Evolutionary conservation across 2,113 vertebrate species (phyloP).

Genomic region (Delphinapterus leucas): DNA sequence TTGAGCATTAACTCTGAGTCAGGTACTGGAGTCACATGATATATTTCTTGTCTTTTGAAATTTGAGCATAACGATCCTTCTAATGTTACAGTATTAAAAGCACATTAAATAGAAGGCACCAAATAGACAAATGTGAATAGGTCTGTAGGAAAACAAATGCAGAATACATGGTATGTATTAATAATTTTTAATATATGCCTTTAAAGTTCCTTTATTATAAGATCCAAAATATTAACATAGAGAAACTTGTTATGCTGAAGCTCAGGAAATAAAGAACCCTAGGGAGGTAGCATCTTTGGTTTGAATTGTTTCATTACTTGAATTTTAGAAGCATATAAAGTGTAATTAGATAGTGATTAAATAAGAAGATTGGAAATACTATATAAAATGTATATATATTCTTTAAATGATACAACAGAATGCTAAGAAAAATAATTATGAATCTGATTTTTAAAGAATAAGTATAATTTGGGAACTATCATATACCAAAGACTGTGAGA

Average conservation of each 20-base stretch:
- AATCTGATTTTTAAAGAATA: not conserved
- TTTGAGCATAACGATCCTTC: not conserved
- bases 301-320: conserved; percentile 3
- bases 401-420: conserved; percentile 19
- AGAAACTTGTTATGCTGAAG: not conserved
- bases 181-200: not conserved
- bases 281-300: not conserved
- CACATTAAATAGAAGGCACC: not conserved
- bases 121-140: not conserved
- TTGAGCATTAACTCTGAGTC: not conserved
- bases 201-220: not conserved
- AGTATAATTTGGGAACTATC: not conserved
- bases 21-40: not conserved
- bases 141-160: not conserved
- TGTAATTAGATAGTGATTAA: not conserved
- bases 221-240: not conserved
- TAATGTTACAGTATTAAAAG: not conserved
- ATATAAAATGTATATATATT: not conserved
- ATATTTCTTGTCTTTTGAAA: not conserved
- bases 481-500: not conserved
- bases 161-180: not conserved
- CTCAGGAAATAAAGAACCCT: not conserved
- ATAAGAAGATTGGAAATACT: not conserved
- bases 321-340: conserved; percentile 38
- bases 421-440: conserved; percentile 16